These are phyloP conservation scores for Stenodera caucasica DNA, from an alignment of 2,888 invertebrate species.

Conservation along the genomic window DNA sequence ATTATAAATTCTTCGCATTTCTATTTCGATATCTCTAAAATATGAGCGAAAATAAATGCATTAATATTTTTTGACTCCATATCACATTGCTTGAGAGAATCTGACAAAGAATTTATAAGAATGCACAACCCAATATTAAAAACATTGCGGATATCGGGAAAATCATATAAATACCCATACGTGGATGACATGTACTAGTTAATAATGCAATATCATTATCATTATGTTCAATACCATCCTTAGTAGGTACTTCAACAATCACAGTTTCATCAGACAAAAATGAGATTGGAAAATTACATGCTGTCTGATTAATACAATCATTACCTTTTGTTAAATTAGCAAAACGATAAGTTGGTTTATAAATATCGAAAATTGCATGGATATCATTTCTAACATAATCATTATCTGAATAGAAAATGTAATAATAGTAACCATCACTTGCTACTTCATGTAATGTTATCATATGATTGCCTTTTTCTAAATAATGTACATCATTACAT, in stretches of 20 bases:
- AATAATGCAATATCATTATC: constrained; percentile 72
- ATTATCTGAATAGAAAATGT: constrained; percentile 87
- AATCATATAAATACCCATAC: constrained; percentile 76
- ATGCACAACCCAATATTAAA: constrained; percentile 77
- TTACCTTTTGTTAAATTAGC: constrained; percentile 67
- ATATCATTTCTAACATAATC: constrained; percentile 78
- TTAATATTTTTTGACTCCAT: neutral
- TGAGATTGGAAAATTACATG: constrained; percentile 72
- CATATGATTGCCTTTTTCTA: constrained; percentile 71
- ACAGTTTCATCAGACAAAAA: constrained; percentile 78
- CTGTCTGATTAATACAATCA: constrained; percentile 74
- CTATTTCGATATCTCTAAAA: neutral
- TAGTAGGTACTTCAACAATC: constrained; percentile 81
- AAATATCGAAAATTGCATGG: constrained; percentile 81
- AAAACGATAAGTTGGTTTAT: constrained; percentile 81
- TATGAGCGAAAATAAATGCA: neutral
- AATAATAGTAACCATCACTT: constrained; percentile 83
- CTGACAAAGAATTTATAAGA: constrained; percentile 62
- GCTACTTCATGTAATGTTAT: constrained; percentile 70
- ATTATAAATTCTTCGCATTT: neutral
- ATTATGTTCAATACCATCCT: constrained; percentile 77
- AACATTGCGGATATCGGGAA: constrained; percentile 78
- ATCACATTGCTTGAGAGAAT: constrained; percentile 1
- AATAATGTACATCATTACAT: constrained; percentile 70
- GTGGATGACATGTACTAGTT: constrained; percentile 76